Evolutionary conservation across 2,888 invertebrate species (phyloP), one percentile per base, ranked within the genome.

Genomic region (Mylabris sibirica): DNA sequence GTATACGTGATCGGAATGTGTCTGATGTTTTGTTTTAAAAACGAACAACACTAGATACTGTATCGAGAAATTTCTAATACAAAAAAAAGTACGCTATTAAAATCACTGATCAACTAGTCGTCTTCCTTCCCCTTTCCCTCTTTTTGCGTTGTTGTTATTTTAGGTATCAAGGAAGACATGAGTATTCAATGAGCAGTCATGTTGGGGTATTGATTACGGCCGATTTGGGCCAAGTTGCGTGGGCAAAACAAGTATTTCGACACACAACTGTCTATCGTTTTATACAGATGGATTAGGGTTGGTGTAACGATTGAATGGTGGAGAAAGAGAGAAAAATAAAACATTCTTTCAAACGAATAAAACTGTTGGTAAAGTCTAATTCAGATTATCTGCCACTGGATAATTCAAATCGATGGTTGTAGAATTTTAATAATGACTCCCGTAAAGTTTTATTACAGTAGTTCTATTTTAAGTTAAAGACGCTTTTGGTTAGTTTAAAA

Each of bases 1-100:
- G 82, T 74, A 80, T 84, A 85, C 85, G 85, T 85, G 85, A 82
- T 82, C 80, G 78, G 85, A 84, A 84, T 85, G 78, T 78, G 70
- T 71, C 76, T 72, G 77, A 77, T 82, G 82, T 83, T 82, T 82
- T 84, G 82, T 83, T 83, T 82, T 82, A 79, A 79, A 79, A 78
- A 77, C 68, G 72, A 72, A 74, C 70, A 66, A 63, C 4, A 44
- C 41, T 44, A 8, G 20, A 49, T 44, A 44, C 6, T 17, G 12
- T 41, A 41, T n/a, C n/a, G 4, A n/a, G n/a, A 44, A 44, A 17
- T 20, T 49, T 20, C 8, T 8, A 20, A 49, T 9, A 11, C 20
- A 49, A 2, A 20, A 49, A 20, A 49, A 49, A 49, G 6, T 8
- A 49, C 14, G 14, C 4, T 14, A 44, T 49, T 49, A 49, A 20